Base-by-base conservation (phyloP, 2,797 vertebrate species). In the Erpetoichthys calabaricus region DNA sequence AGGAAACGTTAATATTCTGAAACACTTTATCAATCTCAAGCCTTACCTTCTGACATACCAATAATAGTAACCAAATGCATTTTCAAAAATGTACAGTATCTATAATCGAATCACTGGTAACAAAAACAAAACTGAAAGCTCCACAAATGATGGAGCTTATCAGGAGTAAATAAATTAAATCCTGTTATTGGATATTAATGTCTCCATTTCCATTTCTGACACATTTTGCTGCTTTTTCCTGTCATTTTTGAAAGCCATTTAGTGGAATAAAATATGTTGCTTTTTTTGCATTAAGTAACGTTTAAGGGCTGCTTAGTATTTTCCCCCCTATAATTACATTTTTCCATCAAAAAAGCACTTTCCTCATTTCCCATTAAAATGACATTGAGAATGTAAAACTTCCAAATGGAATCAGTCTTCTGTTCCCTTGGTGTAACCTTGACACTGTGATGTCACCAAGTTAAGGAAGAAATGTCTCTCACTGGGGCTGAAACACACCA, bases 201-300 rank as follows among this genome's bases (percentile, higher is more conserved):
- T 79, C 80, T 82, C 80, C 76, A 73, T 79, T 80, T 82, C 80
- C 76, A 73, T 82, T 81, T 84, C 84, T 81, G 82, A 84, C 80
- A 84, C 81, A 82, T 86, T 88, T 86, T 84, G 81, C 78, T 80
- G 79, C 74, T 69, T 84, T 86, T 86, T 84, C 81, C 83, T 82
- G 81, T 85, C 84, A 85, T 86, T 88, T 88, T 77, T 86, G 81
- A 86, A 85, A 86, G 83, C 79, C 83, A 85, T 78, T 76, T 80
- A 78, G 81, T 83, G 84, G 84, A 88, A 88, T 86, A 86, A 88
- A 86, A 88, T 86, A 86, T 83, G 81, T 84, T 79, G 84, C 85
- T 86, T 85, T 87, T 82, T 86, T 79, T 79, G 82, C 83, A 80
- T 85, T 85, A 84, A 85, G n/a, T 7, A 49, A 86, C 80, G 77